phyloP scores from a whole-genome alignment of 2,113 vertebrate species.

The Eretmochelys imbricata region DNA sequence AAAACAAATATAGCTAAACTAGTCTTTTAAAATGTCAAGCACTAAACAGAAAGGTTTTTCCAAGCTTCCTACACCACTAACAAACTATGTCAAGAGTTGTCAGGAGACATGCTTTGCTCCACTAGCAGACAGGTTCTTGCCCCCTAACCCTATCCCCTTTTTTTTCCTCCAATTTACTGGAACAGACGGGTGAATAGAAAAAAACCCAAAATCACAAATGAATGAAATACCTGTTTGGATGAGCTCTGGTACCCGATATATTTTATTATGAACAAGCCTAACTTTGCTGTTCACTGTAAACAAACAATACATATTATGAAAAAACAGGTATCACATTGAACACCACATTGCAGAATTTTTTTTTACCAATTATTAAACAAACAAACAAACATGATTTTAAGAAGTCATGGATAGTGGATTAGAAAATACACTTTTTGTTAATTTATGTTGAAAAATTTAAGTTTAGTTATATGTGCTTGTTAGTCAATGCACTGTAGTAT shows the following conservation, averaged over 20 bases:
- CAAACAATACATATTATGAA: accelerated
- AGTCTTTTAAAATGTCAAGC: background rate
- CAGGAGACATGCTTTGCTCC: background rate
- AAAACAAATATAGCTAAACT: background rate
- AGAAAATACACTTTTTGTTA: accelerated
- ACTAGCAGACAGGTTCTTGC: background rate
- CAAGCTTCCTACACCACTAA: background rate
- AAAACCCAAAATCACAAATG: background rate
- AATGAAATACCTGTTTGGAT: background rate
- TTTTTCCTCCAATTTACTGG: background rate
- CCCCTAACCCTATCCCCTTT: background rate
- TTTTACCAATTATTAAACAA: background rate
- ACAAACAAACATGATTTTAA: background rate
- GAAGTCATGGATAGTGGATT: background rate
- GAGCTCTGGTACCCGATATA: background rate
- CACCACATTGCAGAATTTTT: background rate
- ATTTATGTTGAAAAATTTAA: background rate
- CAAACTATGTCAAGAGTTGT: accelerated
- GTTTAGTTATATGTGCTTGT: background rate
- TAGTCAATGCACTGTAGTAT: background rate
- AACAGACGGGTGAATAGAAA: background rate
- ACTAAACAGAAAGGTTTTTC: background rate
- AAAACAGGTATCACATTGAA: background rate
- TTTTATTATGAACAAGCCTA: background rate
- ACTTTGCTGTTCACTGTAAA: background rate